Evolutionary conservation across 2,797 vertebrate species (phyloP).

Genomic region (Anguilla anguilla): DNA sequence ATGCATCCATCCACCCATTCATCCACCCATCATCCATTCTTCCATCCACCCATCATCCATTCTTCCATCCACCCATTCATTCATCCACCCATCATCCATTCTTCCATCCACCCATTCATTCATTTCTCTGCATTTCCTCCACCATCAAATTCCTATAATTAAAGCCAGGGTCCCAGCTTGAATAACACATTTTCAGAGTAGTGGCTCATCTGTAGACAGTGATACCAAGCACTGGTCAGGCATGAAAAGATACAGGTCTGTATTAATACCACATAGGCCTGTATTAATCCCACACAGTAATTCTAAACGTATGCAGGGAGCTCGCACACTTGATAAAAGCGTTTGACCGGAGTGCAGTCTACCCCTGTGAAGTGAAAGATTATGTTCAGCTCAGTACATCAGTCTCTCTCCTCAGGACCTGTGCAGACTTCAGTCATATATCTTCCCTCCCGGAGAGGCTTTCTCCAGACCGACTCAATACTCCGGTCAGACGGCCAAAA

Average conservation of each 20-base stretch:
- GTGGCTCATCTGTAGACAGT: too few relatives aligned
- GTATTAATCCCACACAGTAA: too few relatives aligned
- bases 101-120: too few relatives aligned
- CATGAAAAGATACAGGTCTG: neutral
- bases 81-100: neutral
- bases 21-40: neutral
- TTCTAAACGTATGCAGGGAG: neutral
- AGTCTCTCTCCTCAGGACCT: neutral
- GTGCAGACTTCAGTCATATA: neutral
- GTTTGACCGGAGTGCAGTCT: neutral
- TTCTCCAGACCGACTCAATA: neutral
- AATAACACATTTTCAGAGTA: too few relatives aligned
- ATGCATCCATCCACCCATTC: neutral
- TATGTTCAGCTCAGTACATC: neutral
- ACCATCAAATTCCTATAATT: too few relatives aligned
- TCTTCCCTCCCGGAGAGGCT: neutral
- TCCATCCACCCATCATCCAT: neutral
- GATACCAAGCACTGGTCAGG: too few relatives aligned
- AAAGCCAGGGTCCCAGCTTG: too few relatives aligned
- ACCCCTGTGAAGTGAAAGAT: neutral
- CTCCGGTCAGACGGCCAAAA: neutral
- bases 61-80: neutral
- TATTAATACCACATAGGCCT: neutral
- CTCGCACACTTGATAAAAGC: neutral
- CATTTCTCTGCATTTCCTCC: neutral